phyloP scores from a whole-genome alignment of 2,113 vertebrate species.

The Neopipo cinnamomea region DNA sequence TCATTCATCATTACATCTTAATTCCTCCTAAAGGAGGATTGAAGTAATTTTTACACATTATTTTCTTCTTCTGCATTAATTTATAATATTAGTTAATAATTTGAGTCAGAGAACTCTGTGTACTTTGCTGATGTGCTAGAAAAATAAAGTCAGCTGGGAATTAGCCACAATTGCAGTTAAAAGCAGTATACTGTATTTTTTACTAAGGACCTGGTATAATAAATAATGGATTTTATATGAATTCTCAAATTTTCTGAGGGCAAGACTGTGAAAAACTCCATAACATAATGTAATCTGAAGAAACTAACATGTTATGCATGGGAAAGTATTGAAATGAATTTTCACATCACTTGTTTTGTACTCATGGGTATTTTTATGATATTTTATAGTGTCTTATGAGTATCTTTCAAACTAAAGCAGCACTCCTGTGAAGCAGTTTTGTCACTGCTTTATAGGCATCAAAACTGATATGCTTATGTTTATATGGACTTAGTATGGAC shows the following conservation, averaged over 20 bases:
- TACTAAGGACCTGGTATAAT: background rate
- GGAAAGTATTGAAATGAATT: conserved; percentile 19
- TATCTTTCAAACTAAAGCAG: background rate
- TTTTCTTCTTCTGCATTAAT: conserved; percentile 13
- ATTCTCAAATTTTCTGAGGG: conserved; percentile 22
- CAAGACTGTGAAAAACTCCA: background rate
- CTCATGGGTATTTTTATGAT: background rate
- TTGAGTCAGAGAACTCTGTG: background rate
- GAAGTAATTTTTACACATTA: background rate
- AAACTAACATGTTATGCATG: background rate
- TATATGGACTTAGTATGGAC: background rate
- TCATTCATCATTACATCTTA: background rate
- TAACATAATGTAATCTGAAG: background rate
- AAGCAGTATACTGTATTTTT: conserved; percentile 26
- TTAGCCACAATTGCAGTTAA: conserved; percentile 3
- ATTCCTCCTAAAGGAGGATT: background rate
- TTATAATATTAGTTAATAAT: conserved; percentile 22
- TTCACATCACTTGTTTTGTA: background rate
- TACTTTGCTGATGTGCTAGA: conserved; percentile 4
- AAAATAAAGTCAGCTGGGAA: conserved; percentile 18
- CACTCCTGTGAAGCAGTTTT: background rate
- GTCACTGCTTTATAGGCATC: background rate
- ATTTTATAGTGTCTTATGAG: background rate
- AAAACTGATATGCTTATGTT: background rate
- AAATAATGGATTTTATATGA: background rate